phyloP scores from a whole-genome alignment of 2,797 vertebrate species.

The Mareca strepera region DNA sequence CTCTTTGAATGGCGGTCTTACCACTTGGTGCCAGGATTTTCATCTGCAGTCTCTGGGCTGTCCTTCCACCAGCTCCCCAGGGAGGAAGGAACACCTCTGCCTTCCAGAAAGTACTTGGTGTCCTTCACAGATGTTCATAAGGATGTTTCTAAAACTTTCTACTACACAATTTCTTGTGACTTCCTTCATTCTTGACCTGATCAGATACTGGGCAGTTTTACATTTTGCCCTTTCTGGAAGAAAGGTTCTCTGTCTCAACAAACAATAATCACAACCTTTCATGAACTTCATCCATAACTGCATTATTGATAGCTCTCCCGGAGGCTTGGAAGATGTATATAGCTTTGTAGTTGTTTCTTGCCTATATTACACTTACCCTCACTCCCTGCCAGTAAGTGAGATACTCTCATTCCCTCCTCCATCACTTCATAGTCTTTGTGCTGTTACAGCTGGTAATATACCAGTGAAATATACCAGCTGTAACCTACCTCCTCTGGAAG shows the following conservation, averaged over 20 bases:
- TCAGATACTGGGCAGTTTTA: background rate
- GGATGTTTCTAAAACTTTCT: background rate
- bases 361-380: too few species aligned
- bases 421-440: background rate
- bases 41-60: conserved; percentile 41
- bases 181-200: background rate
- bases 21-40: conserved; percentile 33
- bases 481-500: background rate
- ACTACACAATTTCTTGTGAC: background rate
- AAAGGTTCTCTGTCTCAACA: background rate
- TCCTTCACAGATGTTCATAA: conserved; percentile 13
- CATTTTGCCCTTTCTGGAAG: background rate
- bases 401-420: background rate
- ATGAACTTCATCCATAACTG: background rate
- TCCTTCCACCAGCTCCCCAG: background rate
- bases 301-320: background rate
- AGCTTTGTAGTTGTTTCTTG: background rate
- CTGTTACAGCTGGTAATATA: background rate
- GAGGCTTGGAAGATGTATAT: background rate
- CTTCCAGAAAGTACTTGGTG: conserved; percentile 30
- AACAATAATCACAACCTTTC: background rate
- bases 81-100: background rate
- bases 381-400: background rate
- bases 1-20: background rate
- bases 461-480: background rate